phyloP scores from a whole-genome alignment of 2,888 invertebrate species.

The Emmelina monodactyla region DNA sequence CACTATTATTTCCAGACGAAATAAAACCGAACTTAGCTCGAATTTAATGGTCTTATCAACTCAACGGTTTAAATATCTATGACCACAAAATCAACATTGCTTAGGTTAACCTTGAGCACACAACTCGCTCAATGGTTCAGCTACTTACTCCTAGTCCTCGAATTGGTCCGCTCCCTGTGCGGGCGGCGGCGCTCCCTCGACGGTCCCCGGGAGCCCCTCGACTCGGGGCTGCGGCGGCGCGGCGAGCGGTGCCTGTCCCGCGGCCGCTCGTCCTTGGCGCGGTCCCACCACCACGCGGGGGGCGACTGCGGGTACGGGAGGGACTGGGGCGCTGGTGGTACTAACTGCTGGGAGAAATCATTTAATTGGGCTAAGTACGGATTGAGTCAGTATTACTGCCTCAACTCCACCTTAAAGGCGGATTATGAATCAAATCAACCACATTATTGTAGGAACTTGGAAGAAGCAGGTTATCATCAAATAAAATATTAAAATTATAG shows the following conservation, averaged over 20 bases:
- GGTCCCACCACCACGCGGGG: constrained; percentile 40
- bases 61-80: too few relatives aligned
- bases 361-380: not conserved
- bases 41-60: too few relatives aligned
- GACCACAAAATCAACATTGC: too few relatives aligned
- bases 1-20: too few relatives aligned
- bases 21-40: too few relatives aligned
- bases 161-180: not conserved
- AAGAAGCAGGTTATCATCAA: too few relatives aligned
- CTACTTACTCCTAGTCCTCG: not conserved
- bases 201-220: constrained; percentile 45
- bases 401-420: too few relatives aligned
- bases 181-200: constrained; percentile 24
- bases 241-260: constrained; percentile 13
- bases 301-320: constrained; percentile 34
- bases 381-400: not conserved
- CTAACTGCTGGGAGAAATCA: not conserved
- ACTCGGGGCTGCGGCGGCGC: constrained; percentile 32
- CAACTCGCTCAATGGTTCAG: too few relatives aligned
- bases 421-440: too few relatives aligned
- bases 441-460: too few relatives aligned
- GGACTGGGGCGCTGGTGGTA: constrained; percentile 28
- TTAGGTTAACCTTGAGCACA: too few relatives aligned
- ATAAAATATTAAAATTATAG: too few relatives aligned
- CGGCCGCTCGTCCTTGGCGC: constrained; percentile 10